These are phyloP conservation scores for Indri indri DNA, from an alignment of 2,113 vertebrate genomes.

Conservation along the genomic window DNA sequence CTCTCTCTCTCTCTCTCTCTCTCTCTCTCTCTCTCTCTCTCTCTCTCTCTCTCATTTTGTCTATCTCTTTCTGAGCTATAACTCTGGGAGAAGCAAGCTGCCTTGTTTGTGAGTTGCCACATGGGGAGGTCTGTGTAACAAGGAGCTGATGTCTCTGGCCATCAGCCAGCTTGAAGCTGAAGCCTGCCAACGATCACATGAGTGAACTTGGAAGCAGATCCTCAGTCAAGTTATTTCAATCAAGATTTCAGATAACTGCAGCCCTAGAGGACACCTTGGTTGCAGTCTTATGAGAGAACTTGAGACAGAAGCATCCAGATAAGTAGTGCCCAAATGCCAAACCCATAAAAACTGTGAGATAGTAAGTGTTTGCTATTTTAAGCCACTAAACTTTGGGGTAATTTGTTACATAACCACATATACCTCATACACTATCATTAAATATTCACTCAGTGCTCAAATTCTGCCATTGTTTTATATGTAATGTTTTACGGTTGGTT, in stretches of 20 bases:
- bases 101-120: neutral
- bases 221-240: neutral
- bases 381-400: neutral
- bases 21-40: neutral
- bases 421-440: neutral
- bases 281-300: neutral
- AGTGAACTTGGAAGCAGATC: neutral
- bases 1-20: neutral
- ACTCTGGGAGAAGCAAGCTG: neutral
- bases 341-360: neutral
- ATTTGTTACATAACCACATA: neutral
- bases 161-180: neutral
- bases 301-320: neutral
- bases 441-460: neutral
- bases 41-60: neutral
- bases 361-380: neutral
- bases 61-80: neutral
- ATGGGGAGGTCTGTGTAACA: neutral
- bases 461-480: neutral
- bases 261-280: neutral
- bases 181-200: no score
- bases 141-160: neutral
- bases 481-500: neutral
- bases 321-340: neutral
- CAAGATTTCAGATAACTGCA: neutral